These are phyloP conservation scores for Rotaria socialis DNA, from an alignment of 2,888 invertebrate genomes.

Conservation along the genomic window DNA sequence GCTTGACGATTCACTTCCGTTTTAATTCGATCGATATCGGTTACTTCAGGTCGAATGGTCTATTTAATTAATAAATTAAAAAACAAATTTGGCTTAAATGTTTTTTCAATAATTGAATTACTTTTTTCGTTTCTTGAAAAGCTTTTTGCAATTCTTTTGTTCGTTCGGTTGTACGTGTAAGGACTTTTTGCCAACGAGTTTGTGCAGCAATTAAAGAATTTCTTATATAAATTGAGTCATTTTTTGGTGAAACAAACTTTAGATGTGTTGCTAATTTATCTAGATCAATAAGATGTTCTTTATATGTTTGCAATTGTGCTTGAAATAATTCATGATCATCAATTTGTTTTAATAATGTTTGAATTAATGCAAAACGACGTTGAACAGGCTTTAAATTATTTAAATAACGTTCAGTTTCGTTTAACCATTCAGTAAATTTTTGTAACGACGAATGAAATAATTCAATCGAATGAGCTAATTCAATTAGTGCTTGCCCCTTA, in stretches of 20 bases:
- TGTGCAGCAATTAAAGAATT: constrained; percentile 92
- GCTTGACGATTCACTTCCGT: constrained; percentile 94
- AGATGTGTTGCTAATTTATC: constrained; percentile 95
- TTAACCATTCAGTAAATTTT: constrained; percentile 91
- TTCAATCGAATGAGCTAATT: not conserved
- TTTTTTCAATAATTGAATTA: constrained; percentile 45
- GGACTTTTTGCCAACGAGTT: constrained; percentile 94
- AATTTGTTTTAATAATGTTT: constrained; percentile 37
- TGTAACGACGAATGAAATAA: constrained; percentile 84
- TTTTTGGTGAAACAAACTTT: constrained; percentile 98
- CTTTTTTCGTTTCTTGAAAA: constrained; percentile 71
- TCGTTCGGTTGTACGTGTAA: constrained; percentile 69
- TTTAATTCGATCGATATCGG: constrained; percentile 87
- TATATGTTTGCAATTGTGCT: constrained; percentile 70
- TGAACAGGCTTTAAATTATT: constrained; percentile 84
- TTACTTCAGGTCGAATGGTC: not conserved
- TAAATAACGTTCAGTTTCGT: constrained; percentile 84
- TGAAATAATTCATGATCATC: constrained; percentile 40
- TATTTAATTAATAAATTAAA: not conserved
- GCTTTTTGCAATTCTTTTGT: constrained; percentile 55
- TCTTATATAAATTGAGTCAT: constrained; percentile 95
- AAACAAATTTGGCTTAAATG: not conserved
- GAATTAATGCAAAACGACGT: constrained; percentile 59
- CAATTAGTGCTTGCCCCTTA: constrained; percentile 72
- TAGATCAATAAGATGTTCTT: constrained; percentile 86